Percentiles rank a stretch among this genome's conserved stretches.
These are phyloP conservation scores for Phylloscopus collybita DNA, from an alignment of 2,797 vertebrate genomes.

Conservation along the genomic window DNA sequence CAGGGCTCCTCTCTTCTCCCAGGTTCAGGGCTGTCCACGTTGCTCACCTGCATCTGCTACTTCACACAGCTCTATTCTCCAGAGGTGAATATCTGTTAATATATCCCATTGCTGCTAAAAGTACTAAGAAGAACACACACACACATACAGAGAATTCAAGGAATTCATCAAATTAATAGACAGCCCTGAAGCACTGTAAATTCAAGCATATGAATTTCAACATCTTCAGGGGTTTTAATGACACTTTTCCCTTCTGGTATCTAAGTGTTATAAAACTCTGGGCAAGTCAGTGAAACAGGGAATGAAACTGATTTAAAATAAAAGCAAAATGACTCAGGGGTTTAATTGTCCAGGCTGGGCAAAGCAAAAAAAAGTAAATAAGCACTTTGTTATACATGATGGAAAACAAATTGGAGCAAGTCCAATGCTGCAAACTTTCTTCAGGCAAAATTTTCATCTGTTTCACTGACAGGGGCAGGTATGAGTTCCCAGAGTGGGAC, in stretches of 20 bases:
- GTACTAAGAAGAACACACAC: not conserved
- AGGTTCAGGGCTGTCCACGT: not conserved
- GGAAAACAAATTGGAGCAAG: constrained; percentile 39
- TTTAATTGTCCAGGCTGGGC: constrained; percentile 51
- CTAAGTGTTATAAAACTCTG: constrained; percentile 27
- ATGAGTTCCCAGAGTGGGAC: not conserved
- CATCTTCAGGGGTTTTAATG: constrained; percentile 34
- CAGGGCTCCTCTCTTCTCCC: not conserved
- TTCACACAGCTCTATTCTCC: not conserved
- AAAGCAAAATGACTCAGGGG: constrained; percentile 57
- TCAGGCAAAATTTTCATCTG: constrained; percentile 53
- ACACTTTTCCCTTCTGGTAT: constrained; percentile 36
- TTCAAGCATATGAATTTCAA: constrained; percentile 44
- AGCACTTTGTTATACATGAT: constrained; percentile 39
- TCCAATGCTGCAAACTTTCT: constrained; percentile 37
- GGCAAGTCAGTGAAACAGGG: constrained; percentile 9
- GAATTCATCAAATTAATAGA: constrained; percentile 50
- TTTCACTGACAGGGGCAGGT: not conserved
- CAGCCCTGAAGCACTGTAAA: constrained; percentile 44
- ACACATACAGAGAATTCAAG: not conserved
- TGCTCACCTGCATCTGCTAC: not conserved
- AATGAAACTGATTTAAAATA: constrained; percentile 47
- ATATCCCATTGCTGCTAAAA: constrained; percentile 1
- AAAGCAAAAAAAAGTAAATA: constrained; percentile 35
- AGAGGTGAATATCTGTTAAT: not conserved